Base-by-base conservation (phyloP, 2,888 invertebrate genomes). In the Apamea sordens region DNA sequence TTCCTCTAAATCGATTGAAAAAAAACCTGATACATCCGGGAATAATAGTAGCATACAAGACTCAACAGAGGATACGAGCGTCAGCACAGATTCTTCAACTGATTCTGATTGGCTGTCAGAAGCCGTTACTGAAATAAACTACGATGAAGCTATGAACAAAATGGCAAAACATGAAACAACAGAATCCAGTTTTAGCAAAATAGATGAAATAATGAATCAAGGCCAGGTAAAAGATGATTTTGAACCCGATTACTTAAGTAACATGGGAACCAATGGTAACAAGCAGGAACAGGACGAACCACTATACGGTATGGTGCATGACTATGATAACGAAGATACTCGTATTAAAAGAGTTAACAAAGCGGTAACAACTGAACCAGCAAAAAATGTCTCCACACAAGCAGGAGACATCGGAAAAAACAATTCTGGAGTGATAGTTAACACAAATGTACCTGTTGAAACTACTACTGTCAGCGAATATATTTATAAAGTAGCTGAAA, bases 41-140 rank as follows among this genome's bases (percentile, higher is more conserved):
- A 73, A 32, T 71, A 44, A 53, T 44, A 79, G 24, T 28, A 71
- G 61, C 68, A 50, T 79, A n/a, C 76, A 84, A 50, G 86, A 82
- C 80, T 82, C 81, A 61, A 88, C 91, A 50, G 91, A 90, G 67
- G 71, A 85, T 56, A 73, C 79, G 36, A 89, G 86, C 69, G 86
- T 89, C 47, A 83, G 80, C 32, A 82, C 87, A 44, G 91, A 85
- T 24, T 88, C 84, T 71, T 92, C 93, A 61, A 93, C 93, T 36
- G 94, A 94, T 81, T 93, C 95, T 10, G 96, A 96, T 88, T 96
- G 96, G 96, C 87, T 96, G 64, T 92, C 94, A 44, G 94, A 94
- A 91, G 73, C 94, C 7, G 93, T 94, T n/a, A 93, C 95, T 44
- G 96, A 96, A 92, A 85, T 94, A 10, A 93, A 91, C 72, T 95